phyloP scores from a whole-genome alignment of 2,888 invertebrate species.

The Drosophila fulvimacula region DNA sequence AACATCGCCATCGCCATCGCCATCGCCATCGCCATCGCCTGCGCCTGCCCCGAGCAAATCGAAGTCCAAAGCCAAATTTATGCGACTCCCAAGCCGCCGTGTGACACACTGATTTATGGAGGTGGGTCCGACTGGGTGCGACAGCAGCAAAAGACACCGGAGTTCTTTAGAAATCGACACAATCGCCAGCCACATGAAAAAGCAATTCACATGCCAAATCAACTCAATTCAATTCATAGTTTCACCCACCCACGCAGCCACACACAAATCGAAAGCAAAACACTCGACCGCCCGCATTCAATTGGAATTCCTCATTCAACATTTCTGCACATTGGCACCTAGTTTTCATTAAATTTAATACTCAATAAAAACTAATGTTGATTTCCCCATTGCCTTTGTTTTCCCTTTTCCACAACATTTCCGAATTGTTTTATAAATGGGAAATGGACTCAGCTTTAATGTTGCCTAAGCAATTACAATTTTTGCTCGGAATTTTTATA shows the following conservation, averaged over 20 bases:
- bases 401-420: background rate
- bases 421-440: background rate
- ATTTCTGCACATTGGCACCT: constrained; percentile 17
- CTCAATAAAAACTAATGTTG: background rate
- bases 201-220: constrained; percentile 45
- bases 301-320: constrained; percentile 16
- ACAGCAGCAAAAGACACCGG: background rate
- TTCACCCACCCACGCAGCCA: background rate
- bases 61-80: constrained; percentile 29
- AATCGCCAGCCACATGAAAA: background rate
- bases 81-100: constrained; percentile 13
- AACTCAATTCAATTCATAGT: constrained; percentile 33
- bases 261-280: constrained; percentile 14
- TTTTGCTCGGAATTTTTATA: background rate
- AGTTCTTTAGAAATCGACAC: constrained; percentile 22
- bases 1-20: constrained; percentile 38
- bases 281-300: constrained; percentile 15
- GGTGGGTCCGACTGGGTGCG: background rate
- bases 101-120: constrained; percentile 33
- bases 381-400: constrained; percentile 3
- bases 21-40: background rate
- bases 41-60: constrained; percentile 12
- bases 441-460: background rate
- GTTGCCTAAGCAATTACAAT: background rate
- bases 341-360: constrained; percentile 1